Base-by-base conservation (phyloP, 2,797 vertebrate species). In the Eptatretus atami region DNA sequence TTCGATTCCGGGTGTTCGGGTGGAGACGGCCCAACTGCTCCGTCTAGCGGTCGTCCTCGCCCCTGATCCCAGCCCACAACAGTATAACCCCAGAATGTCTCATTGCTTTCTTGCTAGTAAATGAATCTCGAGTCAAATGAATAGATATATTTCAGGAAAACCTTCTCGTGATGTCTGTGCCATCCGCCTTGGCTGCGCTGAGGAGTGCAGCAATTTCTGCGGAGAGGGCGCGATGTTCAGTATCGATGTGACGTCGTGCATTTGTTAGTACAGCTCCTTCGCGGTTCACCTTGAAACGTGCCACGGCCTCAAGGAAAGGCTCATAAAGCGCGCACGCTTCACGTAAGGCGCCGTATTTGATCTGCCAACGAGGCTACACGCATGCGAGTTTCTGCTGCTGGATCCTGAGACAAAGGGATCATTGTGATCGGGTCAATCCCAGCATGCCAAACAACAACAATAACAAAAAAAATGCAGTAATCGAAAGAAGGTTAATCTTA, bases 281-380 rank as follows among this genome's bases (percentile, higher is more conserved):
- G 0, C 88, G 79, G 1, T 82, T 82, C 71, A 93, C 88, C 72
- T 98, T 98, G 70, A 94, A 96, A 69, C 84, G 85, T 72, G 92
- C 93, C 65, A 98, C 80, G 2, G 84, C 82, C 72, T 98, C 92
- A 1, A 96, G 90, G 66, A 88, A 86, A 76, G 90, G 85, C 9
- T 90, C 80, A 73, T 94, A 98, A 67, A 93, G 80, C 64, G 86
- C 86, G 96, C 74, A 1, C 92, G 81, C 73, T 84, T 94, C 76
- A 95, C 95, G 67, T 90, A 69, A 94, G 75, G 61, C 86, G 94
- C 65, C 96, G 76, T 65, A 93, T 83, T 74, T 98, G 92, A 75
- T 98, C 92, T 0, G 85, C 96, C 74, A 98, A 93, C 69, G 90
- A 98, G 15, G 92, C 87, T 68, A 94, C 92, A 74, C 96, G 96